A percentile compares a stretch with the other conserved stretches of the same genome.
Evolutionary conservation across 2,888 invertebrate species (phyloP).

Genomic region (Pseudeuparius sepicola): DNA sequence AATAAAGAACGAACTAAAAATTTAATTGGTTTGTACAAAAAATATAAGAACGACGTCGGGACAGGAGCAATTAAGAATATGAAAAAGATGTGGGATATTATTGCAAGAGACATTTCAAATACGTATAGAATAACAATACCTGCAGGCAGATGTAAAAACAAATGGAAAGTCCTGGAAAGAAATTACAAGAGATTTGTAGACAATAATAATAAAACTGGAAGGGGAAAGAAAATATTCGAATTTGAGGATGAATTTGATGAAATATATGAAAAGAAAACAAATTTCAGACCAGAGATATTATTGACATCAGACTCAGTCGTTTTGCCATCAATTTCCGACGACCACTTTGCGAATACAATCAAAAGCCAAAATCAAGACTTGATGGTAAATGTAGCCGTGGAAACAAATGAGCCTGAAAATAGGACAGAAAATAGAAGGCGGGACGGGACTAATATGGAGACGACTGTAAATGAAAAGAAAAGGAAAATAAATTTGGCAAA

Average conservation of each 20-base stretch:
- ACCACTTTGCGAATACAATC: no score
- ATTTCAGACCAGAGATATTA: slow-evolving; percentile 8
- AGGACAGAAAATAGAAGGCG: no score
- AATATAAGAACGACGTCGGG: slow-evolving; percentile 4
- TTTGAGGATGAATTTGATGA: slow-evolving; percentile 6
- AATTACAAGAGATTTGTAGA: slow-evolving; percentile 6
- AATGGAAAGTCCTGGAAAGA: slow-evolving; percentile 7
- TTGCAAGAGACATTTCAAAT: slow-evolving; percentile 4
- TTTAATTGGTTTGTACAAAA: slow-evolving; percentile 6
- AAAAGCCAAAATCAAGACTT: no score
- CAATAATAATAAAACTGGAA: slow-evolving; percentile 7
- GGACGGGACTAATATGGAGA: no score
- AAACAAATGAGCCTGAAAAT: no score
- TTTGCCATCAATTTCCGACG: no score
- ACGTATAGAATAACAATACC: slow-evolving; percentile 4
- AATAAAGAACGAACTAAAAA: no score
- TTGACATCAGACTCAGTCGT: not conserved
- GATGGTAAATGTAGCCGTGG: no score
- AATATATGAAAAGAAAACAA: slow-evolving; percentile 9
- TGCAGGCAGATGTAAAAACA: slow-evolving; percentile 4
- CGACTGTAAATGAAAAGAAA: no score
- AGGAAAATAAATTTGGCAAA: no score
- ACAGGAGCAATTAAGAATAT: slow-evolving; percentile 1
- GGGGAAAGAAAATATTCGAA: slow-evolving; percentile 6
- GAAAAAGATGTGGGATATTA: slow-evolving; percentile 4